Base-by-base conservation (phyloP, 2,797 vertebrate genomes). In the Cichlasoma orientale region DNA sequence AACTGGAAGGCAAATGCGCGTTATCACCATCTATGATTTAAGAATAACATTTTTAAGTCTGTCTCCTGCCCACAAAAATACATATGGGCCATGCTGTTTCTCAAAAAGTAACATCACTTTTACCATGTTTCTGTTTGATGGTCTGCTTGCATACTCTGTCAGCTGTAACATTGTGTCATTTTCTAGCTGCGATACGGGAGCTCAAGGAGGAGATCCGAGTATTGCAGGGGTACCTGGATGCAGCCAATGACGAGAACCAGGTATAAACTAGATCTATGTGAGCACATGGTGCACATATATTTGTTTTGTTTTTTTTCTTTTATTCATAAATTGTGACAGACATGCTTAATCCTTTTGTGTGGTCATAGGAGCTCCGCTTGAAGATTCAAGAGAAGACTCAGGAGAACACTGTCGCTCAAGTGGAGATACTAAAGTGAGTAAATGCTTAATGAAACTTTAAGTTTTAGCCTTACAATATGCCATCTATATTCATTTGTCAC, bases 221-320 rank as follows among this genome's bases (percentile, higher is more conserved):
- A 2, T 13, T 97, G n/a, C 93, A 96, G 83, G 83, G n/a, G 36
- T 96, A 96, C 82, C 79, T 96, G 31, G 95, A 96, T 25, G 21
- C 55, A 9, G 93, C 96, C 36, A 96, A 96, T 78, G 95, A 96
- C n/a, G 85, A 96, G 81, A 93, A 96, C 75, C 95, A 96, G 94
- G 96, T 97, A 95, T 10, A 55, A 72, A 78, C 4, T n/a, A 14
- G 0, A 7, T 36, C 33, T 12, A 3, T 3, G 27, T 33, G n/a
- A 36, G 3, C 41, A 72, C 23, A 47, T 52, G 1, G 23, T 50
- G 8, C 3, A 70, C 14, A 57, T 44, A 25, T 63, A 8, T 25
- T 16, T 63, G 3, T 11, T 52, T 53, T 27, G 25, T 19, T 1
- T 4, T 11, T 0, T 0, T 2, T 68, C 2, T 16, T 56, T 71